Conservation (phyloP, 2,797 vertebrate genomes). For the Hybognathus amarus region DNA sequence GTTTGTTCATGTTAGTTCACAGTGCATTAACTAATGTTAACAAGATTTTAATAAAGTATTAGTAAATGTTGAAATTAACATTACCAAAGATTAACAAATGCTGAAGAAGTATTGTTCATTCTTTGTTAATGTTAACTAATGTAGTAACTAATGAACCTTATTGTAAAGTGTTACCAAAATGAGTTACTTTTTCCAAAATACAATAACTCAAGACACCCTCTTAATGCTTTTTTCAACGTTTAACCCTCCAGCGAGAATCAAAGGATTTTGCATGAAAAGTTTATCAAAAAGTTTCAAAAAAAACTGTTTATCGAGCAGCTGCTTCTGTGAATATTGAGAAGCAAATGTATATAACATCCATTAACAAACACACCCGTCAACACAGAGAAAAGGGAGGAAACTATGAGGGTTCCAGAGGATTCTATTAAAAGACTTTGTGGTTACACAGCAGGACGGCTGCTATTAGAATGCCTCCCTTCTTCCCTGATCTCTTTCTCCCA, state of each 20-base stretch:
- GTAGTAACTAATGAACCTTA: too few relatives aligned
- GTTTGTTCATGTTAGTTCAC: too few relatives aligned
- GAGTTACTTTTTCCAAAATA: background rate
- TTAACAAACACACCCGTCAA: slow-evolving; percentile 21
- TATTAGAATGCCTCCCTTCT: slow-evolving; percentile 35
- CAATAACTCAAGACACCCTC: background rate
- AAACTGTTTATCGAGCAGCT: slow-evolving; percentile 32
- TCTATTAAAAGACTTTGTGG: slow-evolving; percentile 63
- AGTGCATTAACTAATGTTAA: too few relatives aligned
- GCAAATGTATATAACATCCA: slow-evolving; percentile 12
- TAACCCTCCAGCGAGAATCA: slow-evolving; percentile 20
- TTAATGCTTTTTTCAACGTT: slow-evolving; percentile 2
- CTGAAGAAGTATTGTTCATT: too few relatives aligned
- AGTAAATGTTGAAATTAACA: too few relatives aligned
- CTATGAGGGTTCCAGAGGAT: slow-evolving; percentile 72
- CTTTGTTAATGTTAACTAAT: too few relatives aligned
- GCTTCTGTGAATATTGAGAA: slow-evolving; percentile 17
- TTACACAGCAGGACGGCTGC: slow-evolving; percentile 50
- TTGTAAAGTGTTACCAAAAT: too few relatives aligned
- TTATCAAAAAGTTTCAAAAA: background rate
- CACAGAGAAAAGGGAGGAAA: slow-evolving; percentile 62
- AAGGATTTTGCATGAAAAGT: slow-evolving; percentile 31
- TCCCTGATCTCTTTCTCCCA: background rate
- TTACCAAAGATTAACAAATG: too few relatives aligned
- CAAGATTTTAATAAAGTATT: too few relatives aligned